Evolutionary conservation across 2,888 invertebrate genomes (phyloP).

Genomic region (Gnatocerus cornutus): DNA sequence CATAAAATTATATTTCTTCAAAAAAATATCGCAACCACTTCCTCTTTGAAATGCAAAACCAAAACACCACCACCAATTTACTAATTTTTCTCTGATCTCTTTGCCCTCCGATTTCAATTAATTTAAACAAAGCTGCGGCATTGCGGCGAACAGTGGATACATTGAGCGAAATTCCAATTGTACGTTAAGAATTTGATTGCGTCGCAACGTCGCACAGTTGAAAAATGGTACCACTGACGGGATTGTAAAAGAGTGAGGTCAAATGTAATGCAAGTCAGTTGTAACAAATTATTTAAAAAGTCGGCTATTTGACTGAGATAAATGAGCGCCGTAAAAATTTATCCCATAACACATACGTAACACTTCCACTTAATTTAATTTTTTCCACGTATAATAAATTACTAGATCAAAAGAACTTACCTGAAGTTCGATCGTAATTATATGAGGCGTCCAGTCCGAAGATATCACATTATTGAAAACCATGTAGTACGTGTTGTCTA

Average conservation of each 20-base stretch:
- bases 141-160: background rate
- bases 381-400: constrained; percentile 25
- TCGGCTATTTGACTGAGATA: constrained; percentile 42
- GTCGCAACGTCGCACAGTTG: constrained; percentile 38
- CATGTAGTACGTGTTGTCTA: too few relatives aligned
- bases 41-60: background rate
- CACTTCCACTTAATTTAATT: constrained; percentile 48
- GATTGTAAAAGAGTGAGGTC: constrained; percentile 44
- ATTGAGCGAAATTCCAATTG: constrained; percentile 26
- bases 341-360: constrained; percentile 47
- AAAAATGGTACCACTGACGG: constrained; percentile 45
- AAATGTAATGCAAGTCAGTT: constrained; percentile 46
- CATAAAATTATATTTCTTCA: too few relatives aligned
- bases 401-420: too few relatives aligned
- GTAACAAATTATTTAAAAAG: constrained; percentile 52
- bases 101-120: constrained; percentile 1
- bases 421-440: too few relatives aligned
- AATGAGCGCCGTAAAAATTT: constrained; percentile 45
- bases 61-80: background rate
- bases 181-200: constrained; percentile 39
- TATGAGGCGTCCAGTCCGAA: too few relatives aligned
- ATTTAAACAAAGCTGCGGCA: constrained; percentile 13
- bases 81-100: background rate
- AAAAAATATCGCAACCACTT: background rate
- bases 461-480: too few relatives aligned